Base-by-base conservation (phyloP, 53 echinoderm and acorn worm genomes). In the Echinarachnius parma region DNA sequence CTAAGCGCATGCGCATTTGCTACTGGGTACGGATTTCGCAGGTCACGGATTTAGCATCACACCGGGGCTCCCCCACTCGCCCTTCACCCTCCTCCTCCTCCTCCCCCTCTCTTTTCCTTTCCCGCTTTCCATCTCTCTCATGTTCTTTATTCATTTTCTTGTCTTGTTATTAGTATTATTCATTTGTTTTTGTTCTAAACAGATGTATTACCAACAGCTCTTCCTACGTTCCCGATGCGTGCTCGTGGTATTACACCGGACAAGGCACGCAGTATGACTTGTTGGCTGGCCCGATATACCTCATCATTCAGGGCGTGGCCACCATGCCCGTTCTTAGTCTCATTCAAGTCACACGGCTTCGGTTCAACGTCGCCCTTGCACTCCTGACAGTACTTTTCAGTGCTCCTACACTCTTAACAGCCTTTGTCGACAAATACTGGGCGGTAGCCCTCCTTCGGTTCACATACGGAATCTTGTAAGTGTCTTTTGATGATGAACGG, bases 351-450 rank as follows among this genome's bases (percentile, higher is more conserved):
- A 55, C 60, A 28, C 78, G 76, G 34, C 70, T 84, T 20, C 76
- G 61, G 39, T 80, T 76, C 28, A 29, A 67, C 15, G 37, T 81
- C 46, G 84, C 77, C 3, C 62, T 70, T 4, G 84, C 79, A 35
- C 30, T 89, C 0, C 18, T 68, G n/a, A 34, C 68, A 20, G 49
- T 84, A 3, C 37, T 89, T 18, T 89, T 84, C 84, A 89, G 84
- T 47, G 36, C 55, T 1, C 75, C 70, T 28, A 89, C 89, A 0
- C 39, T 89, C 5, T 24, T 77, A 5, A 89, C 89, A 10, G 77
- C 68, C 21, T 89, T 89, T 32, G 80, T 84, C 14, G 50, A 80
- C 27, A 81, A 84, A 61, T 89, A 89, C 50, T 89, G 89, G 89
- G 77, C 85, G 44, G 28, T 89, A 9, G 80, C 80, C 5, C 15